Base-by-base conservation (phyloP, 2,113 vertebrate genomes). In the Kryptolebias marmoratus region DNA sequence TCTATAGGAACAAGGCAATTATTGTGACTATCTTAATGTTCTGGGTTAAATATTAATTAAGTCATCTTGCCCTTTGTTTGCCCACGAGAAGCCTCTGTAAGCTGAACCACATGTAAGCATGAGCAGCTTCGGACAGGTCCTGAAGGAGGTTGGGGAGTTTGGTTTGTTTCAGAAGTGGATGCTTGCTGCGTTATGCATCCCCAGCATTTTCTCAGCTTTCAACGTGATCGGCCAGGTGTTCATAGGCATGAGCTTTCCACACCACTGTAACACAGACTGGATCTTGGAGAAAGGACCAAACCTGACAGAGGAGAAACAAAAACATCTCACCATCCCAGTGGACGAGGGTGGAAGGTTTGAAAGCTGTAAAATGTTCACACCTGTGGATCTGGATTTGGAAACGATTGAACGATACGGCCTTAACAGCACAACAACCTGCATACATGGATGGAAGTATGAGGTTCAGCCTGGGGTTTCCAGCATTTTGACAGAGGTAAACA, bases 241-340 rank as follows among this genome's bases (percentile, higher is more conserved):
- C 30, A 91, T 90, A 73, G 93, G 91, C 0, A 5, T 84, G 0
- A 15, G 54, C 0, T 92, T 94, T 50, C 76, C 92, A 0, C 93
- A 96, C 60, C 58, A 94, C 89, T 97, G 96, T 1, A 82, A 95
- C 36, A 96, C 94, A 39, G 70, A 87, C 89, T 97, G 96, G 96
- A 95, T 97, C 71, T 82, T 68, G 18, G 63, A 79, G 0, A 1
- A 18, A 0, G 89, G 74, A 2, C 83, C 93, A 22, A 96, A 95
- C 87, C 81, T 97, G 82, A 95, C 89, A 0, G 22, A 66, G 0
- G 91, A 95, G 0, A 82, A 88, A 64, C 93, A 87, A 78, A 84
- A 84, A 76, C 89, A 94, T 64, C 85, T 97, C 63, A 96, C 95
- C 0, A 4, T 97, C 55, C 96, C 96, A 0, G 49, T 80, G 5